Percentiles rank a stretch among this genome's conserved stretches.
phyloP scores from a whole-genome alignment of 2,888 invertebrate species.

The Rotaria macrura region DNA sequence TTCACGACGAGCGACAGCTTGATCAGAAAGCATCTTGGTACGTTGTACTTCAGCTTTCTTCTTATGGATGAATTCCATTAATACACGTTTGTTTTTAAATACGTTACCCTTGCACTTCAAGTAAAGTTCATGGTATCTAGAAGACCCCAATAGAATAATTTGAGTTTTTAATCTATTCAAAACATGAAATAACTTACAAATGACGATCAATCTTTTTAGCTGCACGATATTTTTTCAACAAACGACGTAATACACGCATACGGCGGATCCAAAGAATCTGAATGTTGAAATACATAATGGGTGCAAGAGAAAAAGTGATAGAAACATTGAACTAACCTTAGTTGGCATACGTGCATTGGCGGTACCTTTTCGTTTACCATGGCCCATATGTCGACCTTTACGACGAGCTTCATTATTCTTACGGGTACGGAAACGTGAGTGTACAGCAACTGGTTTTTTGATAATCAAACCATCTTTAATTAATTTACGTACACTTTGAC shows the following conservation, averaged over 20 bases:
- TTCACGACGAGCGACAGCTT: conserved; percentile 83
- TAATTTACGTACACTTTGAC: conserved; percentile 93
- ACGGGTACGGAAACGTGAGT: conserved; percentile 90
- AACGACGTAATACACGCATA: conserved; percentile 84
- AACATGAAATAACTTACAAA: conserved; percentile 54
- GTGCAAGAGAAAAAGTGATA: background rate
- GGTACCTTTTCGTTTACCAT: conserved; percentile 98
- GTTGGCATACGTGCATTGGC: conserved; percentile 98
- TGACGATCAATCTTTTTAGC: conserved; percentile 98
- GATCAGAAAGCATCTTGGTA: conserved; percentile 79
- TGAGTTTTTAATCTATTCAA: background rate
- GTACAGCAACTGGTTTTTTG: conserved; percentile 95
- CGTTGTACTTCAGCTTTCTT: conserved; percentile 99
- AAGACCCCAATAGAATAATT: conserved; percentile 35
- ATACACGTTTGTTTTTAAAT: conserved; percentile 82
- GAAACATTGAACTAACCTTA: conserved; percentile 59
- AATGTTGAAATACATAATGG: background rate
- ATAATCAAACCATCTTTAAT: conserved; percentile 99
- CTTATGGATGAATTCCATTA: conserved; percentile 99
- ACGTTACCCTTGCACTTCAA: conserved; percentile 85
- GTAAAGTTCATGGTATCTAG: conserved; percentile 84
- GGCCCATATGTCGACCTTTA: conserved; percentile 95
- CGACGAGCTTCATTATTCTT: conserved; percentile 93
- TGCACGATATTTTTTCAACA: conserved; percentile 82
- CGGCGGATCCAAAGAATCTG: conserved; percentile 64